A percentile compares a stretch with the other conserved stretches of the same genome.
These are phyloP conservation scores for Microchrysa polita DNA, from an alignment of 2,888 invertebrate genomes.

Conservation along the genomic window DNA sequence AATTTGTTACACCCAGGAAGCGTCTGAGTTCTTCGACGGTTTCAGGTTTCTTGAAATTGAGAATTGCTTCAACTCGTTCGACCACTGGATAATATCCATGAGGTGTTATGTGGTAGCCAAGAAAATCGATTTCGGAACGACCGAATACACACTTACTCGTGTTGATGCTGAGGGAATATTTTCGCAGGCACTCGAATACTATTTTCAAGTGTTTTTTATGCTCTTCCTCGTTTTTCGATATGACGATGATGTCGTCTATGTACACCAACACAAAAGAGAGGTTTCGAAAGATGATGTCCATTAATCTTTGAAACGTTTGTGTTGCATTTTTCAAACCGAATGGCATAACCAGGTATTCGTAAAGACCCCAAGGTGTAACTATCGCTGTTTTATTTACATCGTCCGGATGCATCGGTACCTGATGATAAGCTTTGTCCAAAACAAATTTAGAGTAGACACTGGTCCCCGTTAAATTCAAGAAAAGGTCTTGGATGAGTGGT, in stretches of 20 bases:
- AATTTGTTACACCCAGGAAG: constrained; percentile 51
- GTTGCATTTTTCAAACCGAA: constrained; percentile 15
- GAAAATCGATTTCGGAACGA: constrained; percentile 28
- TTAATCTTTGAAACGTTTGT: constrained; percentile 57
- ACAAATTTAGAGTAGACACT: no score
- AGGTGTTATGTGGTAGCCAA: no score
- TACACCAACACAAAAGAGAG: constrained; percentile 54
- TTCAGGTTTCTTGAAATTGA: constrained; percentile 46
- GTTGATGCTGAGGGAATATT: constrained; percentile 53
- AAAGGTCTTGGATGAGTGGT: no score
- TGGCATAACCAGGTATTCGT: constrained; percentile 53
- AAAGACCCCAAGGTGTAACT: constrained; percentile 59
- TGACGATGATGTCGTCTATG: constrained; percentile 55
- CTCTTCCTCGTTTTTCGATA: constrained; percentile 51
- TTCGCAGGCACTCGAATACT: constrained; percentile 48
- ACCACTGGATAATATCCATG: no score
- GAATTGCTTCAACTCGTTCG: constrained; percentile 46
- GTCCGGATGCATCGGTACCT: not conserved
- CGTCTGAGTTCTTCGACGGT: constrained; percentile 49
- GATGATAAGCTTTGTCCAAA: not conserved
- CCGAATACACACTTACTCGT: constrained; percentile 50
- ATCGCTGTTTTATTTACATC: constrained; percentile 45
- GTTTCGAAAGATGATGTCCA: constrained; percentile 55
- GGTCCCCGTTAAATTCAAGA: no score
- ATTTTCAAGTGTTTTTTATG: constrained; percentile 46